Base-by-base conservation (phyloP, 2,797 vertebrate species). In the Acipenser ruthenus region DNA sequence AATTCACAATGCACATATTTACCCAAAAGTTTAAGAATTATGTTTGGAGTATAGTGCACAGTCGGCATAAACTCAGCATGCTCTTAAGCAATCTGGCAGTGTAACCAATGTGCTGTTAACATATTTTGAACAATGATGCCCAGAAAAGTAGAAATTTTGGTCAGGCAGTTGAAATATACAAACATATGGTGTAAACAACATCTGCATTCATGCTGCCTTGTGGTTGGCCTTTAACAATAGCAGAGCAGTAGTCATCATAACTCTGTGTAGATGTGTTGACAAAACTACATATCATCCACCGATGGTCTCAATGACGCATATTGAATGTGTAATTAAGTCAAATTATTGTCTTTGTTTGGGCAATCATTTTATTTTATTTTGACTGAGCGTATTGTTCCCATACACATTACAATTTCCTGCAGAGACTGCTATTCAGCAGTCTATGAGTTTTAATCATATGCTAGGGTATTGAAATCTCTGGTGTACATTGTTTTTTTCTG, bases 351-450 rank as follows among this genome's bases (percentile, higher is more conserved):
- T 75, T 83, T 75, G 74, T 79, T 80, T 75, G 18, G 0, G 69
- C 81, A 75, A 81, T 68, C 53, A 70, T 66, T 50, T 77, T 81
- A 77, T 75, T 73, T 60, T 82, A 73, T 83, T 85, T 81, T 77
- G 76, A 72, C 79, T 79, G 74, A 78, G 77, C 79, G 76, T 78
- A 83, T 75, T 66, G 72, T 78, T 75, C 74, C 73, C 72, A 55
- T 47, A 67, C 81, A 82, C 74, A 71, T 73, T 76, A 79, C 78
- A 78, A 80, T 83, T 87, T 86, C 77, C 83, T 82, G 75, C 71
- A 74, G 66, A 84, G 78, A 75, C 0, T 78, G 72, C 77, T 81
- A 72, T 79, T 73, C 80, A 79, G 75, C 77, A 75, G 62, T 74
- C 71, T 74, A 37, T 78, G 70, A 63, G 75, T 62, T 77, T 15